Evolutionary conservation across 2,797 vertebrate genomes (phyloP).

Genomic region (Premnoplex brunnescens): DNA sequence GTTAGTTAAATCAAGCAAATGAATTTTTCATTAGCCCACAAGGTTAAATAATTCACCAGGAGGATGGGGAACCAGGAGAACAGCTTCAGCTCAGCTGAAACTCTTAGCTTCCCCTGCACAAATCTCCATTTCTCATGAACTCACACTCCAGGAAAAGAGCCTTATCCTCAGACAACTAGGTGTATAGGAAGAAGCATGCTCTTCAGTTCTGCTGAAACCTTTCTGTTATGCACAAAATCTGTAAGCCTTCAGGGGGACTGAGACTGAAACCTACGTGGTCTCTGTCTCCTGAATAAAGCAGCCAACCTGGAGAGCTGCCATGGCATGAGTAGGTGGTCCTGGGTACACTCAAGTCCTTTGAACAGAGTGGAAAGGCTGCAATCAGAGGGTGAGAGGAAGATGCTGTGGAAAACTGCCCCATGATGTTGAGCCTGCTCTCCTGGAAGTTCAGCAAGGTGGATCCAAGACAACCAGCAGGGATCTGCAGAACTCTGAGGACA

Average conservation of each 20-base stretch:
- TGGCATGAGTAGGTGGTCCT: rapidly evolving
- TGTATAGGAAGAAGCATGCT: not conserved
- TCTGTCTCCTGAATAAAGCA: not conserved
- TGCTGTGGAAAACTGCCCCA: not conserved
- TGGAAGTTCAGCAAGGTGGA: rapidly evolving
- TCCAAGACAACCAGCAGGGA: not conserved
- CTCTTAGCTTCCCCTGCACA: not conserved
- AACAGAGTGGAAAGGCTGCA: not conserved
- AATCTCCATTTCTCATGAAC: not conserved
- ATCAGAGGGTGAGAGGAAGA: not conserved
- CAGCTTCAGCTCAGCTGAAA: not conserved
- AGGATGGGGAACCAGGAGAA: not conserved
- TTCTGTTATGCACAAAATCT: not conserved
- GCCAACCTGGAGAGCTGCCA: not conserved
- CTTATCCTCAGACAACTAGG: not conserved
- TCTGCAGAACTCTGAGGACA: not conserved
- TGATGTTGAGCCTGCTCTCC: not conserved
- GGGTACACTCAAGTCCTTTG: not conserved
- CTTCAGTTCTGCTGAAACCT: not conserved
- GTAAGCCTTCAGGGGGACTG: not conserved
- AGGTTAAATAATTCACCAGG: not conserved
- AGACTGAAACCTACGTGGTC: not conserved
- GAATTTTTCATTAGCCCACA: not conserved
- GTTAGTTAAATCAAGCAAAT: not conserved
- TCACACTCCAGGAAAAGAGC: not conserved